Base-by-base conservation (phyloP, 2,888 invertebrate genomes). In the Hipparchia semele region DNA sequence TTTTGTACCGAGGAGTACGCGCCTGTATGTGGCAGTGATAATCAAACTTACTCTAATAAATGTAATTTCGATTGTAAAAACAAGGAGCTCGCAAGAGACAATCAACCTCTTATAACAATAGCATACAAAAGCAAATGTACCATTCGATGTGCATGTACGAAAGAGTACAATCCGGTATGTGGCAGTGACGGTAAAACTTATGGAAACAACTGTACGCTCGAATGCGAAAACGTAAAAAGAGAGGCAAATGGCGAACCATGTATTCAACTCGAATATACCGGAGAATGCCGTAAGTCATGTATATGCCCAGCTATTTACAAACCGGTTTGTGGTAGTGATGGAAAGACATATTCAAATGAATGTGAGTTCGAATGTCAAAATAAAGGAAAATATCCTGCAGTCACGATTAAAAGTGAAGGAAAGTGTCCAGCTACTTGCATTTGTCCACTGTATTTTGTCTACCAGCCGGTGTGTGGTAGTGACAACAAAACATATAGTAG, bases 271-370 rank as follows among this genome's bases (percentile, higher is more conserved):
- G 9, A 6, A 49, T 9, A 64, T 49, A 4, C 49, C 13, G 64
- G 64, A 64, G 49, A 64, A 64, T 64, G 64, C 12, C 6, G 12
- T n/a, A 45, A 61, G 12, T 49, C 62, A 51, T 65, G 65, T 33
- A 53, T 7, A 6, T 65, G 65, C 12, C 0, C 6, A 33, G 12
- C n/a, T 53, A 33, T 33, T 60, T 80, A 56, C n/a, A 53, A 58
- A 8, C 80, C 73, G 1, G 73, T 73, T 23, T 73, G 73, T 60
- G 67, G 70, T 10, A 70, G 67, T n/a, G 81, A 83, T 23, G 79
- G 79, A 1, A 73, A 75, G 49, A 83, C 81, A 5, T 84, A 83
- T 64, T 58, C 73, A 12, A 82, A 80, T 64, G 49, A 73, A n/a
- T 84, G 84, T 68, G 33, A 71, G 0, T 54, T 82, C 0, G 62